A percentile compares a stretch with the other conserved stretches of the same genome.
phyloP scores from a whole-genome alignment of 2,797 vertebrate species.

The Prunella strophiata region DNA sequence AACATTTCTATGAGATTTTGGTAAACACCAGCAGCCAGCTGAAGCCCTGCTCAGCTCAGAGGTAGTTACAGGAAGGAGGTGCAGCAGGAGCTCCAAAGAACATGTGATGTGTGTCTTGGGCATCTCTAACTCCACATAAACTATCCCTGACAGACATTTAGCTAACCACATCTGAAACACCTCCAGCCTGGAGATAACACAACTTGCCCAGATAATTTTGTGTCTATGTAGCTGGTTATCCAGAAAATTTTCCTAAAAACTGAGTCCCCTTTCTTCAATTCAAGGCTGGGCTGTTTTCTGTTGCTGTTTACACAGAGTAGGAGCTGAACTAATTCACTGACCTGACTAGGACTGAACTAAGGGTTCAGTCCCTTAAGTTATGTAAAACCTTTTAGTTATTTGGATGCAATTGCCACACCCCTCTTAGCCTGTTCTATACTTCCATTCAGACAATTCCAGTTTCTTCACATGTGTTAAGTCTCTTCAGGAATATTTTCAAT shows the following conservation, averaged over 20 bases:
- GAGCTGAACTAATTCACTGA: background rate
- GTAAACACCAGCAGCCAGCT: background rate
- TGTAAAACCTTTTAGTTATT: background rate
- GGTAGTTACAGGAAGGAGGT: background rate
- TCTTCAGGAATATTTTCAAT: background rate
- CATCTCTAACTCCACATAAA: background rate
- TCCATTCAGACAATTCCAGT: background rate
- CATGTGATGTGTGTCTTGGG: fast-evolving
- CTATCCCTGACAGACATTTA: background rate
- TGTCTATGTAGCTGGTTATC: background rate
- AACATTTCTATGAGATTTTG: background rate
- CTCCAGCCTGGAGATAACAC: background rate
- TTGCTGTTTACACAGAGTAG: background rate
- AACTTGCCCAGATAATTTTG: background rate
- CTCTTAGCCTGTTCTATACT: background rate
- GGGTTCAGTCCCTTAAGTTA: background rate
- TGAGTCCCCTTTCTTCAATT: background rate
- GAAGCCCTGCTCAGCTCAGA: background rate
- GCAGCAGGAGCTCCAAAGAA: background rate
- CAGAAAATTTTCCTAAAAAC: background rate
- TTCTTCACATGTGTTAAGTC: background rate
- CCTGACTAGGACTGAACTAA: background rate
- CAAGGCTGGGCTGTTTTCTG: background rate
- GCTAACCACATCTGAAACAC: background rate
- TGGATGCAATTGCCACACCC: background rate